phyloP scores from a whole-genome alignment of 2,113 vertebrate species.

The Leucoraja erinaceus region DNA sequence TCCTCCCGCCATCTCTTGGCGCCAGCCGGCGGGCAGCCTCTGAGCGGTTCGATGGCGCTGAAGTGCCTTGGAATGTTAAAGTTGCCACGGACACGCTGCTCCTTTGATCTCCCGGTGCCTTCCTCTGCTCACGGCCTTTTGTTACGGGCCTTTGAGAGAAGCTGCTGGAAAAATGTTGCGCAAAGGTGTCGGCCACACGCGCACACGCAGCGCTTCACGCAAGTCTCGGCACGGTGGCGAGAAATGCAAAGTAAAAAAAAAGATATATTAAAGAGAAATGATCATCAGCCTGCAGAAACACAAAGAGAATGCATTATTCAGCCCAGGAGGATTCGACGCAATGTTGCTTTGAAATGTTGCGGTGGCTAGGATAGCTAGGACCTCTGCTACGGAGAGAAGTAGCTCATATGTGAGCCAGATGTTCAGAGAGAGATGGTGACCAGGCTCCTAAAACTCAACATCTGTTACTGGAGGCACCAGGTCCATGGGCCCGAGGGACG shows the following conservation, averaged over 20 bases:
- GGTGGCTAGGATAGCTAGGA: constrained; percentile 68
- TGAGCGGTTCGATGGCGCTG: too few relatives aligned
- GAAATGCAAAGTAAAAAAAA: constrained; percentile 30
- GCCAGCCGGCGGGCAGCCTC: too few relatives aligned
- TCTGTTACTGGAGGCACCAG: constrained; percentile 45
- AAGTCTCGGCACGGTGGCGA: background rate
- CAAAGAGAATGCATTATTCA: constrained; percentile 75
- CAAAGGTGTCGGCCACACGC: background rate
- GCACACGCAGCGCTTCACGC: background rate
- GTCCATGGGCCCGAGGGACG: constrained; percentile 43
- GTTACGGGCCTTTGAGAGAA: background rate
- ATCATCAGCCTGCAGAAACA: constrained; percentile 50
- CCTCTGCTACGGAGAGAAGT: constrained; percentile 49
- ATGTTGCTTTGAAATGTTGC: constrained; percentile 64
- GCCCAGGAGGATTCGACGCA: constrained; percentile 60
- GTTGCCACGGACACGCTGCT: background rate
- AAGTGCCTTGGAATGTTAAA: background rate
- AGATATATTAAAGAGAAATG: constrained; percentile 12
- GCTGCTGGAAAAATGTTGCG: background rate
- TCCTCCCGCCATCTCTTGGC: too few relatives aligned
- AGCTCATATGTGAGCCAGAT: constrained; percentile 80
- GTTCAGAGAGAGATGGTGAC: constrained; percentile 60
- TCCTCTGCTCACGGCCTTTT: background rate
- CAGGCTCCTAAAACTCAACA: constrained; percentile 43
- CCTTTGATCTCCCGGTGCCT: background rate